phyloP scores from a whole-genome alignment of 2,888 invertebrate species.

The Allophyes oxyacanthae region DNA sequence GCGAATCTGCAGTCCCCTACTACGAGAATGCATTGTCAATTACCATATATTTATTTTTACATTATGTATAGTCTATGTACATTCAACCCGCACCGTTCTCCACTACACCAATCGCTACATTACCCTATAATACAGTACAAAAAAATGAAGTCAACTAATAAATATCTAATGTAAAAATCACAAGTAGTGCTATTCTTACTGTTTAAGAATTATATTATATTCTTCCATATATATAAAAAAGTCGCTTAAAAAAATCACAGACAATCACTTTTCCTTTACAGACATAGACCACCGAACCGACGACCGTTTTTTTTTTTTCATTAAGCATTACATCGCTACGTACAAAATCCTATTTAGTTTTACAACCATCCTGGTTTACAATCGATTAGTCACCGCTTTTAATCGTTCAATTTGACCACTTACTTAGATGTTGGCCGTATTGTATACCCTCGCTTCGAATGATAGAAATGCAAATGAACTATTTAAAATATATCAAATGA shows the following conservation, averaged over 20 bases:
- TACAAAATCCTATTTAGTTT: constrained; percentile 89
- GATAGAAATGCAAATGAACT: constrained; percentile 60
- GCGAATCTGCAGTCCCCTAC: constrained; percentile 47
- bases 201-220: constrained; percentile 88
- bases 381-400: constrained; percentile 70
- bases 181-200: constrained; percentile 90
- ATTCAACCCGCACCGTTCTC: constrained; percentile 81
- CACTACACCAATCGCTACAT: constrained; percentile 74
- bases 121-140: constrained; percentile 80
- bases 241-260: constrained; percentile 90
- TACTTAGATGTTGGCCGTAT: constrained; percentile 71
- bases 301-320: constrained; percentile 79
- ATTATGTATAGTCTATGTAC: constrained; percentile 75
- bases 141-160: constrained; percentile 84
- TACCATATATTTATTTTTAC: constrained; percentile 66
- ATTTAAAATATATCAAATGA: constrained; percentile 49
- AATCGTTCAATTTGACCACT: constrained; percentile 68
- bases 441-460: constrained; percentile 70
- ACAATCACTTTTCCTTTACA: constrained; percentile 89
- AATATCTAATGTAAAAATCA: constrained; percentile 88
- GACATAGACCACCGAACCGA: constrained; percentile 87
- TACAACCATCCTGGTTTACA: constrained; percentile 88
- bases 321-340: constrained; percentile 87
- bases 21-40: constrained; percentile 55
- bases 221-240: constrained; percentile 88